Percentiles rank a stretch among this genome's conserved stretches.
phyloP scores from a whole-genome alignment of 2,797 vertebrate species.

The Lepus townsendii region DNA sequence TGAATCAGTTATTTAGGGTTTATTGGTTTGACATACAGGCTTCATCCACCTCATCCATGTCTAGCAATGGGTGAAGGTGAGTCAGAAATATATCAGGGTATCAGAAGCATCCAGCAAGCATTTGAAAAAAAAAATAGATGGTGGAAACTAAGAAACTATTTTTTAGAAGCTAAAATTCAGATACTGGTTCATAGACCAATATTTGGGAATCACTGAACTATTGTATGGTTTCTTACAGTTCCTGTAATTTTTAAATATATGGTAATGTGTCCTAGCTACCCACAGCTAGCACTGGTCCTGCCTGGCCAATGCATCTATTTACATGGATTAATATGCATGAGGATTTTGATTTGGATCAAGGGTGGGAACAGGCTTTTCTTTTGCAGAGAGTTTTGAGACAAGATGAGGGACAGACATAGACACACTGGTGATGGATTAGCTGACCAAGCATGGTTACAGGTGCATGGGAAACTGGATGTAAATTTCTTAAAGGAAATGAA shows the following conservation, averaged over 20 bases:
- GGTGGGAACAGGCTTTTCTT: neutral
- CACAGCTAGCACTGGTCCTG: neutral
- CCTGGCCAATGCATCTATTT: neutral
- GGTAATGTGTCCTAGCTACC: neutral
- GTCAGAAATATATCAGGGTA: neutral
- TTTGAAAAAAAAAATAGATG: neutral
- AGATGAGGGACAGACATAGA: neutral
- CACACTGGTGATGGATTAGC: neutral
- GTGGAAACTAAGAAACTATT: neutral
- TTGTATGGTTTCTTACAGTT: neutral
- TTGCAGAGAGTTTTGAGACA: neutral
- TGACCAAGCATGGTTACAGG: neutral
- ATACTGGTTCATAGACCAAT: neutral
- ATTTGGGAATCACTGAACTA: neutral
- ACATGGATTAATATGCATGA: neutral
- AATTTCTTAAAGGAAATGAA: constrained; percentile 17
- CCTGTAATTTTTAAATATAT: neutral
- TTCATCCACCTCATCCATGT: no score
- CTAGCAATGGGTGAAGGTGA: no score
- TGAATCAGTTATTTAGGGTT: neutral
- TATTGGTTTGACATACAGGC: no score
- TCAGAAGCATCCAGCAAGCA: neutral
- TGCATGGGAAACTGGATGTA: neutral
- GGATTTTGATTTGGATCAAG: neutral
- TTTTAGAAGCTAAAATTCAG: constrained; percentile 21